Evolutionary conservation across 2,888 invertebrate genomes (phyloP), one percentile per base, ranked within the genome.

Genomic region (Lottia gigantea): DNA sequence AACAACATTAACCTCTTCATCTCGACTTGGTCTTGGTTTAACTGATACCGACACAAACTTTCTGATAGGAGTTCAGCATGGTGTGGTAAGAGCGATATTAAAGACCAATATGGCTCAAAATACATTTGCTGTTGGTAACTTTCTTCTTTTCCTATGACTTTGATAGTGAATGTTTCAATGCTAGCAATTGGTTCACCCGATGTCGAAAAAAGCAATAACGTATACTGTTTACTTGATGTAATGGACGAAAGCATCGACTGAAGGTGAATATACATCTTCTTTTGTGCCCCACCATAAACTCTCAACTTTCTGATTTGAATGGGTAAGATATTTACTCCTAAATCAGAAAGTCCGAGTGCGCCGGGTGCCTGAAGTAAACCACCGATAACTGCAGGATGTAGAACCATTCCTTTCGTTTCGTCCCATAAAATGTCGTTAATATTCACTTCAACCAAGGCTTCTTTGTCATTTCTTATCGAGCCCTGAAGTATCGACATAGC

Each of bases 321-420:
- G 11, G 55, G 55, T 11, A 55, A 11, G 0, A 75, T 71, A 45
- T 74, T 74, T 14, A 66, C 72, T 19, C 66, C 66, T 2, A 74
- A 73, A 14, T 68, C 67, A 16, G 66, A 61, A 1, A 73, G 61
- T 70, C 72, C 74, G 19, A 77, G 26, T 19, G 75, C 75, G 7
- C 73, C 79, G 26, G 78, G 73, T 12, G 77, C 75, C 66, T 81
- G 81, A 55, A 79, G 74, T 70, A 78, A 74, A 19, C 76, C 76
- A 71, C 80, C 81, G n/a, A 80, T 68, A 4, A 80, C 68, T 16
- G 77, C 73, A 14, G 81, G 81, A 67, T 81, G 81, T 15, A 81
- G 64, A 45, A 74, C 70, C 23, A 77, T 79, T 19, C 70, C 62
- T 11, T 71, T 47, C 23, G 75, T 46, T 63, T 80, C 76, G n/a